Evolutionary conservation across 2,888 invertebrate species (phyloP), one percentile per base, ranked within the genome.

Genomic region (Cantharis rustica): DNA sequence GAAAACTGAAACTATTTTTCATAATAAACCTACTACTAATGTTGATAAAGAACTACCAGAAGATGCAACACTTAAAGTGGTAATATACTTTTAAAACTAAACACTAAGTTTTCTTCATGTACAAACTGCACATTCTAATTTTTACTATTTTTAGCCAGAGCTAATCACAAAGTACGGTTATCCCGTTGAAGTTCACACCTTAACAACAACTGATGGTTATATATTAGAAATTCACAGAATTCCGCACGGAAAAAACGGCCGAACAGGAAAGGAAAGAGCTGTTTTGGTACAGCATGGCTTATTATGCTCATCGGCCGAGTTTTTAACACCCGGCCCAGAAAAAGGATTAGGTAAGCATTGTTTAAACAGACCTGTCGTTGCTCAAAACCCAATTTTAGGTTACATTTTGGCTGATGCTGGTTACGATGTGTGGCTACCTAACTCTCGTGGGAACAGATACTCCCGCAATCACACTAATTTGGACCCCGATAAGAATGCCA

Each of bases 391-490:
- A n/a, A n/a, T 47, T 17, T 13, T 4, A 92, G 91, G 26, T 86
- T 89, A 84, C 88, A 88, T 87, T 87, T 89, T 89, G 23, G 83
- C 88, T 0, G 88, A 89, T 77, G 83, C 82, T 27, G 88, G 88
- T 15, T 89, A 87, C 73, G 89, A 89, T 76, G 88, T 88, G 2
- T 92, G 92, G 92, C 80, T 92, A 82, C 91, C 91, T 0, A 93
- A 93, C 83, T 87, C 88, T 27, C 86, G 93, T 13, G 93, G 92
- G 20, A 92, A 91, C 83, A 89, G 88, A 1, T 93, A 92, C 83
- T 89, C 90, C 10, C 87, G 87, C 72, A 85, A 86, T 16, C 92
- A 93, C 82, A 83, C 86, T 10, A 86, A 84, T 10, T 82, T 85
- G 10, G 61, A 71, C 23, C 31, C 63, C 10, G 64, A 72, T 16